Conservation (phyloP, 2,888 invertebrate genomes). For the Lepidocyrtoides sp. region DNA sequence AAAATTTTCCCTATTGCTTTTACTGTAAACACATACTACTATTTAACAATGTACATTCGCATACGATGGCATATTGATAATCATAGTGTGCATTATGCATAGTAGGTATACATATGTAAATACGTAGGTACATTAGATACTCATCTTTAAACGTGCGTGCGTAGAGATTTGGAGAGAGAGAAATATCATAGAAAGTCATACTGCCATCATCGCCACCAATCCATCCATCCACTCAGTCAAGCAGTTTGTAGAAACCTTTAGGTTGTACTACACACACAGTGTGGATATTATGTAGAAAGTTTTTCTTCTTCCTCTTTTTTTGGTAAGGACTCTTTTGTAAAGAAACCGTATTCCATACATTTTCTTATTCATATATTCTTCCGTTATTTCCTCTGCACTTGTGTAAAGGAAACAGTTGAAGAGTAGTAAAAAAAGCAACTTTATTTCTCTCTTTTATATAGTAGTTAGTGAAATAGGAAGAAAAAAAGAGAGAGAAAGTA, state of each 20-base stretch:
- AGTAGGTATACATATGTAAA: neutral
- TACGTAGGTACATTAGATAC: too few species aligned
- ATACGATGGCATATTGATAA: slow-evolving; percentile 9
- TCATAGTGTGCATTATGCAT: neutral
- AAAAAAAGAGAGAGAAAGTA: neutral
- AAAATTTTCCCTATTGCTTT: neutral
- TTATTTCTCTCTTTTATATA: slow-evolving; percentile 15
- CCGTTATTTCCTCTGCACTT: slow-evolving; percentile 13
- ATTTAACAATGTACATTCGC: slow-evolving; percentile 12
- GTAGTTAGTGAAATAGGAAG: neutral
- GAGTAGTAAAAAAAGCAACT: slow-evolving; percentile 59
- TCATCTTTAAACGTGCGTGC: too few species aligned
- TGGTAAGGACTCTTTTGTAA: neutral
- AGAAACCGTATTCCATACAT: neutral
- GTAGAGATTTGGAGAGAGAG: neutral
- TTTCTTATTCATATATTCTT: slow-evolving; percentile 16
- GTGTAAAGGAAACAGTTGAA: slow-evolving; percentile 55
- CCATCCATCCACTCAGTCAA: neutral
- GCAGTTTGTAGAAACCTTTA: neutral
- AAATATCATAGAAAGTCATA: slow-evolving; percentile 33
- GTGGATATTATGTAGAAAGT: neutral
- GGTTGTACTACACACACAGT: too few species aligned
- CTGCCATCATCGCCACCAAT: slow-evolving; percentile 32
- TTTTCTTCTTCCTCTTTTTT: neutral
- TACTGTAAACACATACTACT: neutral